Evolutionary conservation across 2,113 vertebrate genomes (phyloP), one percentile per base, ranked within the genome.

Genomic region (Zeus faber): DNA sequence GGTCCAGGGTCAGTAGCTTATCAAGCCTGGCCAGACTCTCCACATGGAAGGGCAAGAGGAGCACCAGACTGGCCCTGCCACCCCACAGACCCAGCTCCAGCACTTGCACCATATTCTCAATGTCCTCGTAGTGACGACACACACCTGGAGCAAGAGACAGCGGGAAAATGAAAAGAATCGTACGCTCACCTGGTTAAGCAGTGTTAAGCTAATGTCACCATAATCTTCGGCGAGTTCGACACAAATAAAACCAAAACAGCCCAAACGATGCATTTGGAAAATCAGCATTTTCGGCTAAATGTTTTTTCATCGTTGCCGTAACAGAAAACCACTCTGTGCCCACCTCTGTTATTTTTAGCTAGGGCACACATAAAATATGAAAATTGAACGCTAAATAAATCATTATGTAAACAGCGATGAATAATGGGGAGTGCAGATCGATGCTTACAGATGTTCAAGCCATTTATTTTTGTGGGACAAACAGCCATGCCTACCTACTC

Each of bases 11-110:
- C 66, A 90, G 72, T 44, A 85, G 51, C 22, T 67, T 72, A 18
- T 88, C 82, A 65, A 88, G 39, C 23, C 84, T 41, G 2, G 40
- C 27, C 68, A 88, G 79, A 24, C 43, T 43, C 67, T 87, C 79
- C 6, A 88, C 79, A 1, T 85, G 86, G 49, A 88, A 85, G 44
- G 85, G 86, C 66, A 89, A 45, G 53, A 88, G 79, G 44, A 87
- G 59, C 54, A 86, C 47, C 44, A 85, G 1, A 49, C 82, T 82
- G 66, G 76, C 79, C 44, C 66, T 56, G 11, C 80, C 79, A 3
- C 58, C 75, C 67, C 70, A 83, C 9, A 87, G 74, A 2, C 70
- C 70, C 11, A 22, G 48, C 72, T 88, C 83, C 52, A 89, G 40
- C 29, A 87, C 66, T 75, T 82, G 84, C 37, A 88, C 78, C 87